phyloP scores from a whole-genome alignment of 2,797 vertebrate species.

The Sebastes steindachneri region DNA sequence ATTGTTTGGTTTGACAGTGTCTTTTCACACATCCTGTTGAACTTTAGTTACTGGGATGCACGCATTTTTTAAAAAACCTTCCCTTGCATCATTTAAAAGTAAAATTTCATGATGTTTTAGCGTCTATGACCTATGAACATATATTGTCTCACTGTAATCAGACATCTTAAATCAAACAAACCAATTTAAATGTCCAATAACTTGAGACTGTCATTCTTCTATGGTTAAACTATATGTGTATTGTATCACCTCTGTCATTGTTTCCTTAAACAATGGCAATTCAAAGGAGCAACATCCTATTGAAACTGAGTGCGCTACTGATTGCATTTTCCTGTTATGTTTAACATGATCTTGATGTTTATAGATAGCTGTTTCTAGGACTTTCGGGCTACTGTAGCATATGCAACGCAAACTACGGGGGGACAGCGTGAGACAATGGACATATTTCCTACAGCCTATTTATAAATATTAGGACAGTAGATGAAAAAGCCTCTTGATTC shows the following conservation, averaged over 20 bases:
- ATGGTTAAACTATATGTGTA: not conserved
- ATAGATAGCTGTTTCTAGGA: not conserved
- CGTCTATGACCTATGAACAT: not conserved
- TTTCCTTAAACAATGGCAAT: conserved; percentile 43
- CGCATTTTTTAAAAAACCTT: not conserved
- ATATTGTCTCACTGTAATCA: not conserved
- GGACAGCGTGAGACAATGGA: conserved; percentile 59
- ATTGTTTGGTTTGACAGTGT: not conserved
- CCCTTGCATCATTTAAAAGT: not conserved
- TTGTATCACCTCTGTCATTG: conserved; percentile 4
- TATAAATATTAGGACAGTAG: conserved; percentile 36
- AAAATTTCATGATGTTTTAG: not conserved
- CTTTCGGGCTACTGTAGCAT: not conserved
- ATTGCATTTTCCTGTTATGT: conserved; percentile 68
- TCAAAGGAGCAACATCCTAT: conserved; percentile 8
- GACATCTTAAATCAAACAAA: not conserved
- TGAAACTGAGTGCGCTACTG: not conserved
- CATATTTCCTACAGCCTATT: conserved; percentile 57
- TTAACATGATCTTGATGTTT: conserved; percentile 32
- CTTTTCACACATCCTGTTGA: not conserved
- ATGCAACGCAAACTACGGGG: conserved; percentile 62
- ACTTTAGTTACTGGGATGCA: not conserved
- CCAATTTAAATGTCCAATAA: not conserved
- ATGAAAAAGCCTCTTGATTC: conserved; percentile 49
- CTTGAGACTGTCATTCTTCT: not conserved